Evolutionary conservation across 1,140 invertebrate genomes (phyloP), one percentile per base, ranked within the genome.

Genomic region (Megalonaias nervosa): DNA sequence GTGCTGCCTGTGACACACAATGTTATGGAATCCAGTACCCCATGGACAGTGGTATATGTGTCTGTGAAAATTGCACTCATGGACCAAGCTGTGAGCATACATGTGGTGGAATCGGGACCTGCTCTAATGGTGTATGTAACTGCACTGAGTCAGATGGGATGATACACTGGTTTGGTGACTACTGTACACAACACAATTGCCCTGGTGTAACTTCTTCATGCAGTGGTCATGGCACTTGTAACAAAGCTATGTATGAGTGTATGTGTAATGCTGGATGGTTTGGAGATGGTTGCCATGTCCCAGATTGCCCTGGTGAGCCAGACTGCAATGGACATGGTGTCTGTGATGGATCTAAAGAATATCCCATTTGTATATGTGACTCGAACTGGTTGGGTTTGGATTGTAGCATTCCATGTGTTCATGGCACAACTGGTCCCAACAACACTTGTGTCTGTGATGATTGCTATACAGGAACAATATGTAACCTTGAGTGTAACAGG

Each of bases 241-340:
- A 79, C 58, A 71, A 57, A 14, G 69, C 56, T 66, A 74, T 74
- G 17, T 67, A 76, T 16, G 67, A 23, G 17, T 83, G 82, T 71
- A 31, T 82, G 0, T 78, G 76, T 69, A 23, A 61, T 55, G 71
- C 70, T 15, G 76, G 76, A 58, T 72, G 60, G 59, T 73, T 73
- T 21, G 60, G 65, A 31, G 48, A 72, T 57, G 80, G 76, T 17
- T 79, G 86, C 71, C 75, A 85, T 31, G 26, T 82, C 0, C 80
- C 86, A 56, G 86, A 87, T 73, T 87, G 86, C 72, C 85, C 86
- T 23, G 86, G 86, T 2, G 74, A 72, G 48, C 86, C 86, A 14
- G 77, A 87, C 67, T 87, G 86, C 67, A 81, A 78, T 62, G 67
- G 81, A 56, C 71, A 85, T 69, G 85, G 85, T 57, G 58, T 65